Evolutionary conservation across 2,888 invertebrate species (phyloP).

Genomic region (Nipponacmea schrenckii): DNA sequence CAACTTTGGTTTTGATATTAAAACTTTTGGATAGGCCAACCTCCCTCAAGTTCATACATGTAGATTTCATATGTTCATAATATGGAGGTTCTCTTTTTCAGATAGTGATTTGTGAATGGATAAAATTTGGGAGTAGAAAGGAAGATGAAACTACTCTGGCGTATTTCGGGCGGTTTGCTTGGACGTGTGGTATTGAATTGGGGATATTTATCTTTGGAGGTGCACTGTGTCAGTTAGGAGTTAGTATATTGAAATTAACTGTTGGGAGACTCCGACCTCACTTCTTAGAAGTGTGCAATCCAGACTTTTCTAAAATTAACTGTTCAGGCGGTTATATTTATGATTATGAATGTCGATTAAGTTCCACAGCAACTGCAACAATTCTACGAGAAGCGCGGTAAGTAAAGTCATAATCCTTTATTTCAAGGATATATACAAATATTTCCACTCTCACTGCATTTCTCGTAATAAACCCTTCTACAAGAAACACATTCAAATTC

Average conservation of each 20-base stretch:
- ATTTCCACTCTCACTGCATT: too few species aligned
- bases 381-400: neutral
- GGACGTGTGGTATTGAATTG: neutral
- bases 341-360: neutral
- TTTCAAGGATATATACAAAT: too few species aligned
- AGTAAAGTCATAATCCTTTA: neutral
- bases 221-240: neutral
- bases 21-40: too few species aligned
- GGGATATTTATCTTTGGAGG: neutral
- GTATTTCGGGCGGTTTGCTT: neutral
- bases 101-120: neutral
- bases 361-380: neutral
- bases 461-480: too few species aligned
- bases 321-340: slow-evolving; percentile 8
- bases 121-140: neutral
- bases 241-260: slow-evolving; percentile 89
- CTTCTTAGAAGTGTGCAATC: slow-evolving; percentile 87
- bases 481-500: too few species aligned
- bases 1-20: too few species aligned
- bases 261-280: slow-evolving; percentile 93
- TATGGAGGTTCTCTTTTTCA: neutral
- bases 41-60: too few species aligned
- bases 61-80: too few species aligned
- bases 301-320: slow-evolving; percentile 64
- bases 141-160: neutral